phyloP scores from a whole-genome alignment of 2,888 invertebrate species.

The Escarpia spicata region DNA sequence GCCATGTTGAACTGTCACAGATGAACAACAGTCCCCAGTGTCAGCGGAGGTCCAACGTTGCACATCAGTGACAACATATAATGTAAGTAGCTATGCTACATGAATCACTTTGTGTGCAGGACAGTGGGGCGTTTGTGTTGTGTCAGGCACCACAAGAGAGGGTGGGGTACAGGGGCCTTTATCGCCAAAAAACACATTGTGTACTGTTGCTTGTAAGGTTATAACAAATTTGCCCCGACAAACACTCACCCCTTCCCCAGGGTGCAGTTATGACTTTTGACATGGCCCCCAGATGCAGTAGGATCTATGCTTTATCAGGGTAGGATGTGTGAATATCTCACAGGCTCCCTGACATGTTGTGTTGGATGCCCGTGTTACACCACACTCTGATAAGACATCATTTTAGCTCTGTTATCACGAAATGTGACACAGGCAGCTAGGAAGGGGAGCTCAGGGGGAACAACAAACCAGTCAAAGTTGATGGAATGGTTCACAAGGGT shows the following conservation, averaged over 20 bases:
- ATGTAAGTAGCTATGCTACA: not conserved
- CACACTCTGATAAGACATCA: not conserved
- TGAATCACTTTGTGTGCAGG: not conserved
- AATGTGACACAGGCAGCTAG: not conserved
- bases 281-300: not conserved
- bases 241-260: not conserved
- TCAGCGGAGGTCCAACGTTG: not conserved
- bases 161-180: not conserved
- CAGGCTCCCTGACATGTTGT: not conserved
- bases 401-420: not conserved
- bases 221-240: not conserved
- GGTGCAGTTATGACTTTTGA: not conserved
- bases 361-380: not conserved
- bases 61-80: not conserved
- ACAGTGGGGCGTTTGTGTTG: not conserved
- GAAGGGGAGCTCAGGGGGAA: not conserved
- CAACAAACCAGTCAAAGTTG: not conserved
- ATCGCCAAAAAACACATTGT: not conserved
- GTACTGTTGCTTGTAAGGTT: not conserved
- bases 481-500: not conserved
- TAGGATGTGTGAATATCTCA: not conserved
- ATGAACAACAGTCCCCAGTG: not conserved
- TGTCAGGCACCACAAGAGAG: not conserved
- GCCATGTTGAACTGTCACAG: not conserved
- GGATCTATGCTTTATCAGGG: not conserved